These are phyloP conservation scores for Phlogophora meticulosa DNA, from an alignment of 2,888 invertebrate species.

Conservation along the genomic window DNA sequence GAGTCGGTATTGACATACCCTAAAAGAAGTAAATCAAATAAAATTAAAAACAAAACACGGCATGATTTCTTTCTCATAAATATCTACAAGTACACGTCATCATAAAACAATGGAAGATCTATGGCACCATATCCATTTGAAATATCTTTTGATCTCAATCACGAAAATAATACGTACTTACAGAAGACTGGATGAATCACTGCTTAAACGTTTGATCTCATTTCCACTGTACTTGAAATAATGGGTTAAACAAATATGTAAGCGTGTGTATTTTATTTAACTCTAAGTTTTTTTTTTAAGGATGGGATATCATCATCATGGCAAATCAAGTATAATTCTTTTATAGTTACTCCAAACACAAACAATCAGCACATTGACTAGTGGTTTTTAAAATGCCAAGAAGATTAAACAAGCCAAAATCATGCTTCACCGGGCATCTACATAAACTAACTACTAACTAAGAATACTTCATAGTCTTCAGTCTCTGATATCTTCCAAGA, in stretches of 20 bases:
- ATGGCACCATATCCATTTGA: constrained; percentile 11
- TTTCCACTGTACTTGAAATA: constrained; percentile 22
- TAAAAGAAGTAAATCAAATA: background rate
- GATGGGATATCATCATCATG: too few species aligned
- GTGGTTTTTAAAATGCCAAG: background rate
- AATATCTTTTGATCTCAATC: constrained; percentile 44
- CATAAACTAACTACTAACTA: background rate
- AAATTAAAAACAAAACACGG: constrained; percentile 3
- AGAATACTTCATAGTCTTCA: background rate
- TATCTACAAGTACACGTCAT: constrained; percentile 1
- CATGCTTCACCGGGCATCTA: background rate
- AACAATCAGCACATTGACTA: background rate
- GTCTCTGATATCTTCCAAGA: background rate
- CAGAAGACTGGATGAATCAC: constrained; percentile 36
- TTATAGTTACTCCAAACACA: background rate
- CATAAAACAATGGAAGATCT: constrained; percentile 34
- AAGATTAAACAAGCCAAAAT: background rate
- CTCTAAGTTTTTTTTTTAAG: too few species aligned
- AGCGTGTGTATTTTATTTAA: constrained; percentile 15
- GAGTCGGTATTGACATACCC: too few species aligned
- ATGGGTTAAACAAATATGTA: constrained; percentile 24
- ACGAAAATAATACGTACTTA: constrained; percentile 27
- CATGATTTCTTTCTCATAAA: background rate
- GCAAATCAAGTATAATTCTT: background rate
- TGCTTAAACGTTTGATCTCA: constrained; percentile 38